Evolutionary conservation across 1,140 invertebrate genomes (phyloP).

Genomic region (Paraescarpia echinospica): DNA sequence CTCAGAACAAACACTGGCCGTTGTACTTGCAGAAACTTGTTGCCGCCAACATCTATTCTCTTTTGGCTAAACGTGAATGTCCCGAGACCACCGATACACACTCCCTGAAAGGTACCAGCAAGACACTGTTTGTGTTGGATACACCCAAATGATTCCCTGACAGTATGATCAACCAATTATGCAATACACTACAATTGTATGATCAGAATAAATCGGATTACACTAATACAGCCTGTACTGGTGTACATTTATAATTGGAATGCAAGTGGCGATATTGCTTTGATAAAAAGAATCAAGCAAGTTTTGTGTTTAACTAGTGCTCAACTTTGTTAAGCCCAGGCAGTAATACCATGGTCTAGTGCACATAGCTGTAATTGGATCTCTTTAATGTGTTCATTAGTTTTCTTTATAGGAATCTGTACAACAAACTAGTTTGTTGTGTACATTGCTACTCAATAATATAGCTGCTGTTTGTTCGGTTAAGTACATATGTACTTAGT

Average conservation of each 20-base stretch:
- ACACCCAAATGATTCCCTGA: neutral
- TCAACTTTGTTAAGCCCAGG: neutral
- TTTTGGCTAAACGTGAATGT: constrained; percentile 56
- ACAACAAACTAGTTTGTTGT: neutral
- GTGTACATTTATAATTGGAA: neutral
- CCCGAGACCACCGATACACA: constrained; percentile 51
- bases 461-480: neutral
- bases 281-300: neutral
- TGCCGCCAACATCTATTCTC: constrained; percentile 55
- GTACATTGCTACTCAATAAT: no score
- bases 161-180: neutral
- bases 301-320: neutral
- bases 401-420: neutral
- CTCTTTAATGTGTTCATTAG: neutral
- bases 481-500: neutral
- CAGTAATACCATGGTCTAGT: constrained; percentile 1
- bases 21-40: constrained; percentile 54
- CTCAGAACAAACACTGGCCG: constrained; percentile 56
- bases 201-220: neutral
- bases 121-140: neutral
- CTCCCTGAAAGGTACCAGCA: constrained; percentile 44
- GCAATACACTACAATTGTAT: neutral
- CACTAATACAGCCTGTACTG: neutral
- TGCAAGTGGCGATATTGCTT: neutral
- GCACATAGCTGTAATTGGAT: constrained; percentile 13